Conservation (phyloP, 1,140 invertebrate genomes). For the Drosophila lacertosa region DNA sequence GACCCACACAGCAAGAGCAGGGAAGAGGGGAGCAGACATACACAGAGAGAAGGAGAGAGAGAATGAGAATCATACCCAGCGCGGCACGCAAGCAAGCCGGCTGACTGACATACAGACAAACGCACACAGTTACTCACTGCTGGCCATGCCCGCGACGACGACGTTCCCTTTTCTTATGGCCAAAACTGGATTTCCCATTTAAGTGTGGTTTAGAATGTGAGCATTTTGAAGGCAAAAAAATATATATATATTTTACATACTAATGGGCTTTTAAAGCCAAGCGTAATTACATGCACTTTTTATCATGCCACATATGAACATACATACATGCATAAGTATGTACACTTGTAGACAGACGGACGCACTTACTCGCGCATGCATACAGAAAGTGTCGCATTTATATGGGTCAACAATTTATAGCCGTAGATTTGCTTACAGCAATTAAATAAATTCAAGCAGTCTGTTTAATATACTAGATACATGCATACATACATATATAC, state of each 20-base stretch:
- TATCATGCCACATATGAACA: slow-evolving; percentile 49
- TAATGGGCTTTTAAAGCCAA: slow-evolving; percentile 68
- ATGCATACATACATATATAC: slow-evolving; percentile 8
- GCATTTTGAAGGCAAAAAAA: slow-evolving; percentile 45
- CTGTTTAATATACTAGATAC: slow-evolving; percentile 5
- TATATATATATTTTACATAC: slow-evolving; percentile 58
- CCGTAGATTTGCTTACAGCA: slow-evolving; percentile 68
- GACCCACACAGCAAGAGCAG: slow-evolving; percentile 49
- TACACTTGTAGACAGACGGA: slow-evolving; percentile 14
- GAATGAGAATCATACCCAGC: slow-evolving; percentile 47
- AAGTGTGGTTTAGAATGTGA: slow-evolving; percentile 70
- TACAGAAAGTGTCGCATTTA: slow-evolving; percentile 64
- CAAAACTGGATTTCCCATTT: slow-evolving; percentile 75
- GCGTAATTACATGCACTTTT: slow-evolving; percentile 78
- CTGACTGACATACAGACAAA: slow-evolving; percentile 31
- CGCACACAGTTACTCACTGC: slow-evolving; percentile 14
- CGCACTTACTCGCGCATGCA: slow-evolving; percentile 13
- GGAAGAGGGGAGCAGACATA: slow-evolving; percentile 8
- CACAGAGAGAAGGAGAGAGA: slow-evolving; percentile 13
- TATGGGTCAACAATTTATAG: slow-evolving; percentile 78
- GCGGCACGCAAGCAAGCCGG: slow-evolving; percentile 46
- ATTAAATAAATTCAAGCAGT: slow-evolving; percentile 69
- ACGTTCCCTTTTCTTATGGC: slow-evolving; percentile 80
- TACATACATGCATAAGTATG: slow-evolving; percentile 9
- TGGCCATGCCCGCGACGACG: slow-evolving; percentile 41